Evolutionary conservation across 2,888 invertebrate species (phyloP), one percentile per base, ranked within the genome.

Genomic region (Hartigia nigra): DNA sequence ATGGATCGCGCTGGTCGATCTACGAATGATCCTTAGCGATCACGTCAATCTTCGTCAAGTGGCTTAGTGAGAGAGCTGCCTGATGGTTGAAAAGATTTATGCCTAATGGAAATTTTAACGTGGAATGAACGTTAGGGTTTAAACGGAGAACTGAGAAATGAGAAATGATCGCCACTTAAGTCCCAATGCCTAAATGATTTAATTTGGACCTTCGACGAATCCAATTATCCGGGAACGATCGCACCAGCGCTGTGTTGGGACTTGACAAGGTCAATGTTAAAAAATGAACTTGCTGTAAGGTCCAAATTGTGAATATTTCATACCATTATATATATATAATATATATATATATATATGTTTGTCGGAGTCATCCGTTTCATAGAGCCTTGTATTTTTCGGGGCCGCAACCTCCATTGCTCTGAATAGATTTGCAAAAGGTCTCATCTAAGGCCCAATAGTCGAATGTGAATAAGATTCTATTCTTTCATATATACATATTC

Each of bases 221-320:
- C 12, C 31, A 72, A 72, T 72, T 72, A 72, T 72, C 72, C 72
- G 72, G 31, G 72, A 72, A 72, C 12, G 72, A 31, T 72, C 72
- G 72, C 12, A 32, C 72, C 32, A 12, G 72, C 72, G 4, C 14
- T n/a, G 1, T n/a, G 1, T 23, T 31, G 32, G 31, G 32, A 9
- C 31, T 34, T 72, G 31, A 14, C 72, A 72, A 72, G 72, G 72
- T 72, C 72, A 72, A 72, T 72, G 34, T 23, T 72, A 72, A 72
- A 72, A 31, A 72, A 31, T 72, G 72, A 72, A 72, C 72, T 31
- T 72, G 72, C 72, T 72, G 5, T 14, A 3, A 72, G 55, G 9
- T 23, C 55, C 55, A 23, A 23, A 55, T 55, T 2, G 9, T 23
- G 55, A 55, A 55, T 23, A 55, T 9, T 55, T 55, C 14, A 23